Evolutionary conservation across 1,140 invertebrate species (phyloP), one percentile per base, ranked within the genome.

Genomic region (Diuraphis noxia): DNA sequence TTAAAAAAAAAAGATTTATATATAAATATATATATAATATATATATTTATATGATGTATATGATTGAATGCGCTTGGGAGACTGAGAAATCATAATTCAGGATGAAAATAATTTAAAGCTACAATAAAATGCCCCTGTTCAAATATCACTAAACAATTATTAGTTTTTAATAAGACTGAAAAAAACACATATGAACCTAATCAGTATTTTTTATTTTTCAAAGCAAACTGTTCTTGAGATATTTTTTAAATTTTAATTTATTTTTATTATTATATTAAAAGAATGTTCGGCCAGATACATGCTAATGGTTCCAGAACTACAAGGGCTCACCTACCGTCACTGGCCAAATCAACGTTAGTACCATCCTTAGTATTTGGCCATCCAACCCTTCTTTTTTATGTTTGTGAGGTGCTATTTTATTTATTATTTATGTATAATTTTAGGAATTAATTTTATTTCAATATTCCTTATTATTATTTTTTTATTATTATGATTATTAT

Each of bases 41-140:
- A 92, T 88, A 87, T 92, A 90, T 90, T 86, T 87, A 92, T 92
- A 93, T 93, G 91, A 92, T 92, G 93, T 93, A 93, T 94, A 94
- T 94, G 94, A 52, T 52, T 79, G 72, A 77, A 87, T 86, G 84
- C 52, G 56, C 52, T 52, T 87, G 63, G 52, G 84, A 86, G 36
- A 92, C 82, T 91, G 81, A 87, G 81, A 81, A 81, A 85, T 40
- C 38, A 46, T 85, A 85, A 91, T 82, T 91, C 84, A 52, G 81
- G 52, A 91, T 52, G 36, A 87, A 87, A 87, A 87, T 30, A 30
- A 87, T 88, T 63, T n/a, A 63, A 88, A 88, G 63, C 56, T 88
- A 40, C 52, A 63, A 13, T 88, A 88, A 88, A 23, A 43, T 46
- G 36, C 49, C 86, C 77, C 43, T 40, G 34, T 81, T 91, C 56